Percentiles rank a stretch among this genome's conserved stretches.
These are phyloP conservation scores for Nymphalis io DNA, from an alignment of 1,140 invertebrate genomes.

Conservation along the genomic window DNA sequence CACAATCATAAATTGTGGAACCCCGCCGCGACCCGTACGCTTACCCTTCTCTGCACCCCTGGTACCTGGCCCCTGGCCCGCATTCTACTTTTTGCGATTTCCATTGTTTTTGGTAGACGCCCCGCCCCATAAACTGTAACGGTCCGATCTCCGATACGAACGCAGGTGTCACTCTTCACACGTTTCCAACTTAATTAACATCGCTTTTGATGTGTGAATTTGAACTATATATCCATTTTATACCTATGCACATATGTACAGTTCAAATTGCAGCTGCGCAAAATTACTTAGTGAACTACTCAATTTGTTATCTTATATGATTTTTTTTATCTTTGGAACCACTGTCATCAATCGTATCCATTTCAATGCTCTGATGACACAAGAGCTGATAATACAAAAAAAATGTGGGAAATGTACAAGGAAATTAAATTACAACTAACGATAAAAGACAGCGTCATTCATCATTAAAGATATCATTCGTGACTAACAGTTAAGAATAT, in stretches of 20 bases:
- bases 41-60: conserved; percentile 55
- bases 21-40: conserved; percentile 69
- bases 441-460: conserved; percentile 54
- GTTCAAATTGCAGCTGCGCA: conserved; percentile 53
- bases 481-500: conserved; percentile 47
- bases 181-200: conserved; percentile 70
- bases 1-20: conserved; percentile 77
- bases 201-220: conserved; percentile 59
- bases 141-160: conserved; percentile 65
- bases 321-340: conserved; percentile 41
- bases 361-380: conserved; percentile 54
- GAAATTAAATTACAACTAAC: conserved; percentile 48
- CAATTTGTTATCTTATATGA: conserved; percentile 50
- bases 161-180: conserved; percentile 75
- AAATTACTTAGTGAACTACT: conserved; percentile 53
- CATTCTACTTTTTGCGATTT: conserved; percentile 76
- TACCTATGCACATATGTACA: background rate
- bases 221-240: conserved; percentile 45
- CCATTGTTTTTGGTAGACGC: conserved; percentile 74
- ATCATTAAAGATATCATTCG: conserved; percentile 53
- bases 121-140: conserved; percentile 71
- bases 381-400: conserved; percentile 51
- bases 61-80: conserved; percentile 60
- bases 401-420: conserved; percentile 45
- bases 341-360: conserved; percentile 41